Evolutionary conservation across 1,140 invertebrate species (phyloP).

Genomic region (Nasonia vitripennis): DNA sequence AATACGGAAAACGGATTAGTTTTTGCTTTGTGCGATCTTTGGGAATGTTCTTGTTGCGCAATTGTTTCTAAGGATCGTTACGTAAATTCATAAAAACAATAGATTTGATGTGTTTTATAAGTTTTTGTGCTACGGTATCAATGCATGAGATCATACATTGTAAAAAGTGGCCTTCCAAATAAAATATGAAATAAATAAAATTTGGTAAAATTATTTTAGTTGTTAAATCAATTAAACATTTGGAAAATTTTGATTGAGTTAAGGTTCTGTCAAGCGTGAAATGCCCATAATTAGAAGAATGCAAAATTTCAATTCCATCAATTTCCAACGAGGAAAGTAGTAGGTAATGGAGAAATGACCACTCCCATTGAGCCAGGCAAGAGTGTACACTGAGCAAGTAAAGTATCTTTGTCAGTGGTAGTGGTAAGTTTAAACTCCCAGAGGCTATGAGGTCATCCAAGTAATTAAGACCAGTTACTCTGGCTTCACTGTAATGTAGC

Average conservation of each 20-base stretch:
- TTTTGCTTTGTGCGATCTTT: background rate
- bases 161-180: no score
- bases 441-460: constrained; percentile 72
- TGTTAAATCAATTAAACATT: background rate
- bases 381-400: constrained; percentile 50
- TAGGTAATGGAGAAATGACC: constrained; percentile 55
- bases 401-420: constrained; percentile 61
- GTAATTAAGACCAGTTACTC: constrained; percentile 74
- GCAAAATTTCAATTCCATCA: constrained; percentile 28
- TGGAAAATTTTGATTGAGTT: background rate
- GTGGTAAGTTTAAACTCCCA: constrained; percentile 69
- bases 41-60: background rate
- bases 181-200: background rate
- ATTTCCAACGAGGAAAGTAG: constrained; percentile 32
- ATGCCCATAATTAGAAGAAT: constrained; percentile 28
- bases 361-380: constrained; percentile 52
- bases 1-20: background rate
- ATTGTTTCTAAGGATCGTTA: background rate
- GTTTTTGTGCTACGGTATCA: background rate
- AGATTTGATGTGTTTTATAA: background rate
- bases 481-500: constrained; percentile 63
- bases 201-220: background rate
- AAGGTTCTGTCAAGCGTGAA: background rate
- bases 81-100: background rate
- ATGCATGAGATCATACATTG: background rate